Evolutionary conservation across 2,888 invertebrate genomes (phyloP).

Genomic region (Conchocele bisecta): DNA sequence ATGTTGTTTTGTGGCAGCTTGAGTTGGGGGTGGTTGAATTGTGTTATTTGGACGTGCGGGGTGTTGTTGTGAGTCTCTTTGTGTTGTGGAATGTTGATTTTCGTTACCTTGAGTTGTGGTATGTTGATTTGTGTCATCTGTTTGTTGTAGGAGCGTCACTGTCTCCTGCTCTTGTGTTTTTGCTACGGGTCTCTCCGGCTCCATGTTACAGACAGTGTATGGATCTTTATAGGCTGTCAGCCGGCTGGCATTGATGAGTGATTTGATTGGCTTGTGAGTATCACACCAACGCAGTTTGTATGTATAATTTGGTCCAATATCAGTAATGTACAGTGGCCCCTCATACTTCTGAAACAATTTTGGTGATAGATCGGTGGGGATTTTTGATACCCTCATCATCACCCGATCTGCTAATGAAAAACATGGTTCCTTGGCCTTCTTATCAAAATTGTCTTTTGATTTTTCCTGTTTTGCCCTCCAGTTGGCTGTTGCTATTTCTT

Average conservation of each 20-base stretch:
- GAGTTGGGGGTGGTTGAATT: too few relatives aligned
- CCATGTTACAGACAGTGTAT: too few relatives aligned
- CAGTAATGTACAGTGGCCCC: conserved; percentile 35
- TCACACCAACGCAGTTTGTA: conserved; percentile 21
- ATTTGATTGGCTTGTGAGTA: conserved; percentile 2
- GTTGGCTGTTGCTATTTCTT: conserved; percentile 25
- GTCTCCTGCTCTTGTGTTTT: too few relatives aligned
- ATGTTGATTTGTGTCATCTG: too few relatives aligned
- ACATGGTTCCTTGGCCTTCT: conserved; percentile 20
- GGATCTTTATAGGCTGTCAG: conserved; percentile 11
- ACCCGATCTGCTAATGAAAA: conserved; percentile 35
- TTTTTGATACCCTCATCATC: background rate
- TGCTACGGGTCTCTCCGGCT: too few relatives aligned
- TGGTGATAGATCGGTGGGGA: background rate
- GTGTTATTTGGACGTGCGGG: too few relatives aligned
- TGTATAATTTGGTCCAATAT: conserved; percentile 31
- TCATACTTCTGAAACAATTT: conserved; percentile 32
- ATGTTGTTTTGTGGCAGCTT: too few relatives aligned
- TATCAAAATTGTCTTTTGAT: conserved; percentile 20
- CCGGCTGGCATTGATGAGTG: conserved; percentile 24
- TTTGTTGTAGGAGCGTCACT: too few relatives aligned
- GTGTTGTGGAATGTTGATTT: too few relatives aligned
- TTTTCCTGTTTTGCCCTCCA: conserved; percentile 7
- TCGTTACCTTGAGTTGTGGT: too few relatives aligned
- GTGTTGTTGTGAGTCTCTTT: too few relatives aligned